Conservation (phyloP, 2,797 vertebrate species). For the Sebastes hubbsi region DNA sequence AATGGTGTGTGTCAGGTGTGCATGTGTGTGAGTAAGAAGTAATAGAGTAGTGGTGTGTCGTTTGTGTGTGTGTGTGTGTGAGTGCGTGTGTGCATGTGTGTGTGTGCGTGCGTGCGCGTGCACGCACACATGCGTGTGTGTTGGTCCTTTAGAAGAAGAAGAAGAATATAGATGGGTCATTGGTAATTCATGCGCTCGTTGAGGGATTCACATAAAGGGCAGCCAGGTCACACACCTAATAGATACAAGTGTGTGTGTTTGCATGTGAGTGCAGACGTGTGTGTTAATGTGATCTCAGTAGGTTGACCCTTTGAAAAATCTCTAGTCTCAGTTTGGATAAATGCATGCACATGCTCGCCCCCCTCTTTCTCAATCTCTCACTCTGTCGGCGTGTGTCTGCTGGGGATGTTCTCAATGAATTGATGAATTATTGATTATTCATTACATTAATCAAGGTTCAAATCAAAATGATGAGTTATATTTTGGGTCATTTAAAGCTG, state of each 20-base stretch:
- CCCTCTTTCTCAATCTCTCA: not conserved
- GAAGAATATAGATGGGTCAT: constrained; percentile 62
- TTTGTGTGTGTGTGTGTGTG: constrained; percentile 37
- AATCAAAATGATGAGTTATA: not conserved
- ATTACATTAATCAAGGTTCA: not conserved
- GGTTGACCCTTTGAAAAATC: constrained; percentile 21
- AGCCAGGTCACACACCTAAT: constrained; percentile 43
- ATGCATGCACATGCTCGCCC: not conserved
- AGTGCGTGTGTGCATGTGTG: constrained; percentile 37
- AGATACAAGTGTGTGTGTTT: not conserved
- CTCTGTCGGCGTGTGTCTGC: not conserved
- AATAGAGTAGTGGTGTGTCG: constrained; percentile 46
- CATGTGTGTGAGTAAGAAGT: constrained; percentile 34
- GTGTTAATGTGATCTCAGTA: constrained; percentile 21
- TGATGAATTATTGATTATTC: not conserved
- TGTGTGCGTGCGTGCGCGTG: no score
- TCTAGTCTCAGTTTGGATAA: constrained; percentile 14
- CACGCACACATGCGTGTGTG: no score
- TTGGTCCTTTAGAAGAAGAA: constrained; percentile 55
- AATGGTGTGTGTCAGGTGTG: constrained; percentile 52
- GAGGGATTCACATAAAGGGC: constrained; percentile 59
- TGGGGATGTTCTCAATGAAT: not conserved
- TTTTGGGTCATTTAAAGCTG: not conserved
- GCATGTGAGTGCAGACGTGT: constrained; percentile 4
- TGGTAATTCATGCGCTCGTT: constrained; percentile 71